Base-by-base conservation (phyloP, 2,888 invertebrate species). In the Lissocephala sabroskyi region DNA sequence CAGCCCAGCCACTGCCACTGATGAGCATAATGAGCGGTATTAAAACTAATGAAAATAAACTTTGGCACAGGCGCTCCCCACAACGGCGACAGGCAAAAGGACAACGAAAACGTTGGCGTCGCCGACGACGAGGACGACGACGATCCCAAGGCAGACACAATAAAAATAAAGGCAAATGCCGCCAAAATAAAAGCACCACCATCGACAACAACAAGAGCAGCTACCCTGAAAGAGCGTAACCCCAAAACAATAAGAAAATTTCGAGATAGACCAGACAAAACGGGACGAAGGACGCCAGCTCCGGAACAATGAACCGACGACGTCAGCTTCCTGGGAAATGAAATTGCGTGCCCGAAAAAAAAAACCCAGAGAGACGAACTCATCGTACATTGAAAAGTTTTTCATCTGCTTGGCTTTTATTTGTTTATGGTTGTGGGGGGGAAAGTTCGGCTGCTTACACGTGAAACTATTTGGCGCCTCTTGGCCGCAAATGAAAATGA, bases 21-120 rank as follows among this genome's bases (percentile, higher is more conserved):
- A 52, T 60, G 62, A 62, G 48, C 61, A 70, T 74, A 77, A 74
- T 71, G 77, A 77, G 77, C 64, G 61, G 71, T 59, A 71, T 71
- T 71, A 70, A 77, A 66, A 74, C 64, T 71, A 71, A 71, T 77
- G 71, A 71, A 77, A 71, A 77, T 71, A 66, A 71, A 74, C 77
- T 77, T 77, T 74, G 57, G 42, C 62, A 59, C 68, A 73, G 53
- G 56, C 43, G 54, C 39, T 44, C 23, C 3, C 23, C n/a, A n/a
- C n/a, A 23, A 23, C 23, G 7, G 3, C 36, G 40, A 47, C 30
- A 41, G 23, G 30, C 39, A 11, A 10, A 52, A 30, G n/a, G 33
- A 44, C 26, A 2, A 37, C 11, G 33, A 9, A 3, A 33, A 33
- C 4, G 13, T 23, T 23, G n/a, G n/a, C n/a, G n/a, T n/a, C n/a